Evolutionary conservation across 1,140 invertebrate species (phyloP).

Genomic region (Calephelis virginiensis): DNA sequence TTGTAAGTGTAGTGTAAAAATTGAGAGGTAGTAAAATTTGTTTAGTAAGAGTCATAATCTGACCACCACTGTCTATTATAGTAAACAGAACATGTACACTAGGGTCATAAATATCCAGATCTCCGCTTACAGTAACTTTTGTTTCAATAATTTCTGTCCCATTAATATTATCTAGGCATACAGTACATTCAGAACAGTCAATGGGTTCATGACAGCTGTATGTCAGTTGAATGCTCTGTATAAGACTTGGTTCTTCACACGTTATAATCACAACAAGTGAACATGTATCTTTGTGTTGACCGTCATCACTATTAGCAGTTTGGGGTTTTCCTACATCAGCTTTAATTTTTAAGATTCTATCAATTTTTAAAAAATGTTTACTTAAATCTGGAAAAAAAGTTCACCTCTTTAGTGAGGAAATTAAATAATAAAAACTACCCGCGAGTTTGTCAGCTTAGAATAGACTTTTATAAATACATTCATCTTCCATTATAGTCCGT

Average conservation of each 20-base stretch:
- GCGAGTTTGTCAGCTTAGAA: too few species aligned
- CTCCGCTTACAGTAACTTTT: slow-evolving; percentile 45
- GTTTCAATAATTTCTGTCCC: slow-evolving; percentile 65
- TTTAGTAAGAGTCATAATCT: slow-evolving; percentile 45
- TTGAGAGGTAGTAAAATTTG: slow-evolving; percentile 49
- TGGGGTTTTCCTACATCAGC: slow-evolving; percentile 52
- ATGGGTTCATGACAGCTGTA: slow-evolving; percentile 54
- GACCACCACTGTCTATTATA: slow-evolving; percentile 49
- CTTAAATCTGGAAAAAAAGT: slow-evolving; percentile 42
- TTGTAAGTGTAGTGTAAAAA: slow-evolving; percentile 47
- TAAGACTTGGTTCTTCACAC: slow-evolving; percentile 52
- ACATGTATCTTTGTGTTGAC: slow-evolving; percentile 48
- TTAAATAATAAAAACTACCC: too few species aligned
- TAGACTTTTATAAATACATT: too few species aligned
- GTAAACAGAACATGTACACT: slow-evolving; percentile 53
- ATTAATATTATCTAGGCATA: slow-evolving; percentile 59
- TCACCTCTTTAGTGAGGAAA: too few species aligned
- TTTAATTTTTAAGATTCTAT: slow-evolving; percentile 58
- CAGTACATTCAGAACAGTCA: slow-evolving; percentile 45
- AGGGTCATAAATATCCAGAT: slow-evolving; percentile 45
- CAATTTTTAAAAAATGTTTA: slow-evolving; percentile 29
- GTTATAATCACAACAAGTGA: slow-evolving; percentile 53
- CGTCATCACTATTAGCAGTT: slow-evolving; percentile 32
- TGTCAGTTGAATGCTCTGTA: slow-evolving; percentile 60
- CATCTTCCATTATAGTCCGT: too few species aligned